A percentile compares a stretch with the other conserved stretches of the same genome.
phyloP scores from a whole-genome alignment of 2,797 vertebrate species.

The Sebastes reedi region DNA sequence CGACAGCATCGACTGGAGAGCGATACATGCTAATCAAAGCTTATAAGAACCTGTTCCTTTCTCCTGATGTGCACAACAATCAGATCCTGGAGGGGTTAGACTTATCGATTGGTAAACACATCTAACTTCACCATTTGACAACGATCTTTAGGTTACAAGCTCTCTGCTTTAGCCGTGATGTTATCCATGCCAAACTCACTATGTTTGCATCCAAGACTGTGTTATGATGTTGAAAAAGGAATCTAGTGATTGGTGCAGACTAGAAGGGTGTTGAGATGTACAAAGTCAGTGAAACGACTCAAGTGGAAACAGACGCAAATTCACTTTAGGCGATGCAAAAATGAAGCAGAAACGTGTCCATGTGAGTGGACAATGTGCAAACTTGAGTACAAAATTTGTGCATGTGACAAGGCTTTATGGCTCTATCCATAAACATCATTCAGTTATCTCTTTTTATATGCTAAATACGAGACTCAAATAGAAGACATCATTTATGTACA shows the following conservation, averaged over 20 bases:
- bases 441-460: not conserved
- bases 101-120: not conserved
- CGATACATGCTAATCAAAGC: slow-evolving; percentile 57
- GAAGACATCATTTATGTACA: not conserved
- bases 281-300: not conserved
- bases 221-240: not conserved
- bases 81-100: not conserved
- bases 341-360: not conserved
- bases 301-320: not conserved
- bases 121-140: not conserved
- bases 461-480: not conserved
- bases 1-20: slow-evolving; percentile 24
- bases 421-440: not conserved
- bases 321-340: not conserved
- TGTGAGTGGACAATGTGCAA: not conserved
- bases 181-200: not conserved
- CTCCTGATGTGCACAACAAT: not conserved
- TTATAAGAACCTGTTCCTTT: slow-evolving; percentile 32
- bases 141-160: not conserved
- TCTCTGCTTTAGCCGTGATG: not conserved
- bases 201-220: not conserved
- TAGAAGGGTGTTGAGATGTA: not conserved
- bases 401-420: not conserved
- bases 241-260: not conserved
- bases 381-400: not conserved